Evolutionary conservation across 1,140 invertebrate genomes (phyloP).

Genomic region (Matsumurasca onukii): DNA sequence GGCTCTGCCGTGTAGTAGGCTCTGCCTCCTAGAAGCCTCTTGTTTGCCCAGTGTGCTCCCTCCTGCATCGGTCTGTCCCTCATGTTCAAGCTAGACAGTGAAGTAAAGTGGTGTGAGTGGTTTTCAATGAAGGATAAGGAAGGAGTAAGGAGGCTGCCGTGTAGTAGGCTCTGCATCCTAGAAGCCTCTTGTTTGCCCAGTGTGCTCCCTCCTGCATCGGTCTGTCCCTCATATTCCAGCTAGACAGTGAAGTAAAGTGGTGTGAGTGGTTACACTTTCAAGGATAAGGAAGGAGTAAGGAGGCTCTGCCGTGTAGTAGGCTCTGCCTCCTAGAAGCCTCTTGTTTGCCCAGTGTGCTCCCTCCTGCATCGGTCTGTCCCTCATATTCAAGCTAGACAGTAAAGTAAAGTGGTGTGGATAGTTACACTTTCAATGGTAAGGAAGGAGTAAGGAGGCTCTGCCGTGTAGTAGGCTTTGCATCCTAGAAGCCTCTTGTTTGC

Average conservation of each 20-base stretch:
- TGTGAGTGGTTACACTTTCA: no score
- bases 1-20: constrained; percentile 54
- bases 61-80: constrained; percentile 71
- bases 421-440: constrained; percentile 63
- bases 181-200: constrained; percentile 53
- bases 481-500: constrained; percentile 53
- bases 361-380: constrained; percentile 70
- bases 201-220: constrained; percentile 68
- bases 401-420: constrained; percentile 32
- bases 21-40: constrained; percentile 52
- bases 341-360: constrained; percentile 57
- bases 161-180: constrained; percentile 56
- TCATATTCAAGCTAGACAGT: constrained; percentile 72
- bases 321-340: constrained; percentile 52
- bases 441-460: constrained; percentile 55
- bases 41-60: constrained; percentile 57
- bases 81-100: constrained; percentile 72
- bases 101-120: constrained; percentile 32
- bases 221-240: constrained; percentile 76
- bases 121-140: constrained; percentile 60
- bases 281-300: constrained; percentile 62
- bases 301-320: constrained; percentile 54
- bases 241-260: constrained; percentile 50
- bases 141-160: constrained; percentile 55
- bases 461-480: constrained; percentile 54